A percentile compares a stretch with the other conserved stretches of the same genome.
Evolutionary conservation across 1,140 invertebrate species (phyloP).

Genomic region (Prorops nasuta): DNA sequence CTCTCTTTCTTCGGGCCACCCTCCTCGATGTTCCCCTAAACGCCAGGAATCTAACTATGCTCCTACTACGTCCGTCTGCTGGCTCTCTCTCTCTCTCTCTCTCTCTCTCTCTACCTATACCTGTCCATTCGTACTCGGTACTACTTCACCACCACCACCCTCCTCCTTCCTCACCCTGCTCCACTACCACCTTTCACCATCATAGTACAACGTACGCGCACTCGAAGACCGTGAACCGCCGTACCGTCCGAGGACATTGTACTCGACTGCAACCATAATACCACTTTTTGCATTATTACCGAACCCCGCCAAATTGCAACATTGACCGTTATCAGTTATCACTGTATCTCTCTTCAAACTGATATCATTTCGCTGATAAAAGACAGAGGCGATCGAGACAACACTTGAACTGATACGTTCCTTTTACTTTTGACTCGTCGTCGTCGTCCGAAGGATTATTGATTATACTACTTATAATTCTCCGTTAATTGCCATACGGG

Average conservation of each 20-base stretch:
- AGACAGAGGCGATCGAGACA: too few species aligned
- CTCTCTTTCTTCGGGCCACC: neutral
- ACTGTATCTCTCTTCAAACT: too few species aligned
- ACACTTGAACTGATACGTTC: too few species aligned
- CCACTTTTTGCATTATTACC: neutral
- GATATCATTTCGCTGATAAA: too few species aligned
- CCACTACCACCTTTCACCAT: neutral
- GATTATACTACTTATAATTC: too few species aligned
- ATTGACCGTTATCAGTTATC: too few species aligned
- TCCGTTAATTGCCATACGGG: too few species aligned
- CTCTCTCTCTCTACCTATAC: constrained; percentile 4
- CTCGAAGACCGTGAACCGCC: neutral
- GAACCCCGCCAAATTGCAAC: neutral
- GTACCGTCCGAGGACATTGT: neutral
- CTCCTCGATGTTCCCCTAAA: too few species aligned
- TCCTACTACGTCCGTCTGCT: neutral
- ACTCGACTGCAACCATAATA: neutral
- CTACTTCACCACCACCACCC: neutral
- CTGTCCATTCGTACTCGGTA: neutral
- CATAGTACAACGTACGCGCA: neutral
- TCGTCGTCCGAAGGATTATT: too few species aligned
- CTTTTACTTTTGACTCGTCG: too few species aligned
- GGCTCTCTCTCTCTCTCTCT: constrained; percentile 15
- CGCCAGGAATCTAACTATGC: too few species aligned
- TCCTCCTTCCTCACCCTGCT: neutral